Conservation (phyloP, 1,140 invertebrate species). For the Pollicipes pollicipes region DNA sequence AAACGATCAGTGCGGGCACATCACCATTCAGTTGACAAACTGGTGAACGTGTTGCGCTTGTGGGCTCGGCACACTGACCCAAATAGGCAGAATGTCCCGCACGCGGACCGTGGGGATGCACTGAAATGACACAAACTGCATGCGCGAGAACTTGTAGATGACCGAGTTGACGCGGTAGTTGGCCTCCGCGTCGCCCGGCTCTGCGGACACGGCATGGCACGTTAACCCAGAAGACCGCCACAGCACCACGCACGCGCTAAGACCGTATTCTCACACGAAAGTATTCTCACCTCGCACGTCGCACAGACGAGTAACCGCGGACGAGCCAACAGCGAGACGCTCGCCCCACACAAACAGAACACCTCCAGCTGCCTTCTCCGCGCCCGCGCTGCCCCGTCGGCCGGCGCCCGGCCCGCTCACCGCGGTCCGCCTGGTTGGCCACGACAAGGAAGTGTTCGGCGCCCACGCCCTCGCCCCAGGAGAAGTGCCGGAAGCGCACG, state of each 20-base stretch:
- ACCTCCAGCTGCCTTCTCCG: too few relatives aligned
- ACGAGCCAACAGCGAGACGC: too few relatives aligned
- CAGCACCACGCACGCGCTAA: too few relatives aligned
- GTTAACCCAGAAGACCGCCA: too few relatives aligned
- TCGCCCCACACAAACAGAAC: too few relatives aligned
- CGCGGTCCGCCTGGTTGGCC: background rate
- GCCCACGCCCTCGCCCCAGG: background rate
- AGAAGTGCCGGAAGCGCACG: background rate
- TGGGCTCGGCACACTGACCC: background rate
- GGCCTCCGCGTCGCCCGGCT: background rate
- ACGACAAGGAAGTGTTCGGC: background rate
- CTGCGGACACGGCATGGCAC: background rate
- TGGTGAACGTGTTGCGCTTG: too few relatives aligned
- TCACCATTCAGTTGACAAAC: too few relatives aligned
- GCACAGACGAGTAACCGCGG: too few relatives aligned
- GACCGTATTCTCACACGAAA: too few relatives aligned
- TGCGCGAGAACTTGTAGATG: background rate
- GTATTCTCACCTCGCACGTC: too few relatives aligned
- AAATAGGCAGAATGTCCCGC: background rate
- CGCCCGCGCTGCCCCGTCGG: too few relatives aligned
- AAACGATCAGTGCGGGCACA: too few relatives aligned
- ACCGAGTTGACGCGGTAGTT: background rate
- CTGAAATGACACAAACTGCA: background rate
- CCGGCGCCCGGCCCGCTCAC: background rate
- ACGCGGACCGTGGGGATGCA: background rate